Percentiles rank a stretch among this genome's conserved stretches.
Evolutionary conservation across 2,113 vertebrate genomes (phyloP).

Genomic region (Scolopax mira): DNA sequence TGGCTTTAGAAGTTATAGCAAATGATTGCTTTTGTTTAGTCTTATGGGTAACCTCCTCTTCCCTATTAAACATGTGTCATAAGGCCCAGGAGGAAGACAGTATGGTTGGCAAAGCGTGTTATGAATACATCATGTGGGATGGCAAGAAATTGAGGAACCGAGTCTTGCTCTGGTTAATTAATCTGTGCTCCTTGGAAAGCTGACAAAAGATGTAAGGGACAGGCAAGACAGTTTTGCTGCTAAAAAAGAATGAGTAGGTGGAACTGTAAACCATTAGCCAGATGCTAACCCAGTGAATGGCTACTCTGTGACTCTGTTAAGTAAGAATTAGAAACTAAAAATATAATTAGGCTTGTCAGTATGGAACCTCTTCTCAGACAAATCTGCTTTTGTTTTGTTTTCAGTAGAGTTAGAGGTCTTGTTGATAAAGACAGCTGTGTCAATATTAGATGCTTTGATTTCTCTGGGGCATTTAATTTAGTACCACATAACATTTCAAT

Average conservation of each 20-base stretch:
- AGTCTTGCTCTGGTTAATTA: not conserved
- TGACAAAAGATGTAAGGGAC: not conserved
- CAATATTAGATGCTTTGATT: conserved; percentile 20
- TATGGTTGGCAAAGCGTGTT: rapidly evolving
- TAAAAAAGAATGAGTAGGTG: not conserved
- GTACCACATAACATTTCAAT: not conserved
- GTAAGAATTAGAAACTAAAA: not conserved
- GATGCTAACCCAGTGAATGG: not conserved
- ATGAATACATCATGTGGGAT: not conserved
- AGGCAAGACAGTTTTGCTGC: not conserved
- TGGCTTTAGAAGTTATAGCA: not conserved
- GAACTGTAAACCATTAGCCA: not conserved
- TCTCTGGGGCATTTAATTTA: conserved; percentile 26
- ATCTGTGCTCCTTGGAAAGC: not conserved
- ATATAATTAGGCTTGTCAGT: not conserved
- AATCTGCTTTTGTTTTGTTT: not conserved
- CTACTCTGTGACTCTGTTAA: not conserved
- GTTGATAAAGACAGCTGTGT: not conserved
- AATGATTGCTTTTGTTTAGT: not conserved
- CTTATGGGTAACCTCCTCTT: not conserved
- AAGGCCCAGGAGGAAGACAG: not conserved
- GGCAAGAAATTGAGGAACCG: not conserved
- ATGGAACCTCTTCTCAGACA: not conserved
- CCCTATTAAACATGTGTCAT: rapidly evolving
- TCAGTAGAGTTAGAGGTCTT: not conserved